Evolutionary conservation across 2,888 invertebrate species (phyloP), one percentile per base, ranked within the genome.

Genomic region (Tiliacea aurago): DNA sequence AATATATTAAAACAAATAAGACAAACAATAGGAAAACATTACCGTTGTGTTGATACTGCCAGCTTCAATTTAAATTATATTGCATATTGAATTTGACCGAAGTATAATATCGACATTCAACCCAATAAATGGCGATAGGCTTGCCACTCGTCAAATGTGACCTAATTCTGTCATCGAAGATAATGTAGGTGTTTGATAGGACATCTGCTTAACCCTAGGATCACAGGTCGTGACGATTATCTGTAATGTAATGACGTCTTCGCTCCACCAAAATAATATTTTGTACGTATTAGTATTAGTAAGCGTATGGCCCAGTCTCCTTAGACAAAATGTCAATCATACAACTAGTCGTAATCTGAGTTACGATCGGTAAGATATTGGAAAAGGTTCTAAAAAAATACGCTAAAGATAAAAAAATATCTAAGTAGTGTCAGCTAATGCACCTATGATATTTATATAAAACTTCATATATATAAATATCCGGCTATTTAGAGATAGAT

Each of bases 401-500:
- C 9, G 15, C 23, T 45, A 23, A 1, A 5, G 9, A 15, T 43
- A 5, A 41, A 41, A n/a, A n/a, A n/a, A n/a, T n/a, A n/a, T n/a
- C n/a, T n/a, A n/a, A n/a, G n/a, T n/a, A n/a, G n/a, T n/a, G n/a
- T n/a, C n/a, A n/a, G n/a, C n/a, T n/a, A n/a, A n/a, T n/a, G n/a
- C n/a, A n/a, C n/a, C n/a, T n/a, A n/a, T n/a, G 55, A 58, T 73
- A 67, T 67, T 64, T 58, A 45, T 51, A 56, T 49, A 28, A 63
- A 63, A 51, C 37, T 18, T 33, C 11, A n/a, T 55, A 55, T 59
- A 62, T 51, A 23, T 51, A 65, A 75, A 69, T 75, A 78, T 61
- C 55, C 55, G 43, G 18, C 0, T 63, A 80, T 79, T 80, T 76
- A 63, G 20, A 80, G 53, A 73, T 28, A 23, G 33, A 65, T 51